Evolutionary conservation across 2,888 invertebrate genomes (phyloP), one percentile per base, ranked within the genome.

Genomic region (Synanthedon vespiformis): DNA sequence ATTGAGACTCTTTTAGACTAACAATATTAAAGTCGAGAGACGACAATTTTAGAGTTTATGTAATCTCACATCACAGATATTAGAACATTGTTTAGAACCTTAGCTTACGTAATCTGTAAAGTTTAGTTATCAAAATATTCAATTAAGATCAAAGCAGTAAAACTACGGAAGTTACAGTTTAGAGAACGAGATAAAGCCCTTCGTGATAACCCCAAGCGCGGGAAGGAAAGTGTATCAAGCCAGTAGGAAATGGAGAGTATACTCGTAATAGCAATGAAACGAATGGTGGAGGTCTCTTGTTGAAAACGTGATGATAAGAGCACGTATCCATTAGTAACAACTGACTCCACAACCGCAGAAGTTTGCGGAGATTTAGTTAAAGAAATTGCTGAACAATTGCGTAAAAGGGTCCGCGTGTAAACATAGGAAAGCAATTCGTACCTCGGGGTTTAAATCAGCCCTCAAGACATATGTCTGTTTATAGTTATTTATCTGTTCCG

Each of bases 171-270:
- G 44, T 44, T 13, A 47, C 16, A 51, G 27, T 48, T 48, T 48
- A 51, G 40, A 52, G 52, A 47, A 18, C 40, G 16, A 50, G 8
- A 52, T 44, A 49, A 50, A 44, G 44, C 44, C 44, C 44, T 44
- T 13, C 64, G 65, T 65, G 65, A 64, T 63, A 60, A 61, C 63
- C 51, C 41, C 40, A 51, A 51, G 53, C 55, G 53, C 40, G 47
- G 49, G 44, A 50, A 51, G 63, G 58, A 62, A 67, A 65, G 60
- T 58, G 55, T 55, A 53, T 50, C 58, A 54, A 61, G 57, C 58
- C 58, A 58, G 56, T 56, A 61, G 61, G 61, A 64, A 64, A 66
- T 66, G 61, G 60, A 66, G 61, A 60, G 13, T 48, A 16, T 22
- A 12, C 13, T 16, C 14, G 44, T 13, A 44, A 44, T 44, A 8